Conservation (phyloP, 2,888 invertebrate genomes). For the Thysanoteuthis rhombus region DNA sequence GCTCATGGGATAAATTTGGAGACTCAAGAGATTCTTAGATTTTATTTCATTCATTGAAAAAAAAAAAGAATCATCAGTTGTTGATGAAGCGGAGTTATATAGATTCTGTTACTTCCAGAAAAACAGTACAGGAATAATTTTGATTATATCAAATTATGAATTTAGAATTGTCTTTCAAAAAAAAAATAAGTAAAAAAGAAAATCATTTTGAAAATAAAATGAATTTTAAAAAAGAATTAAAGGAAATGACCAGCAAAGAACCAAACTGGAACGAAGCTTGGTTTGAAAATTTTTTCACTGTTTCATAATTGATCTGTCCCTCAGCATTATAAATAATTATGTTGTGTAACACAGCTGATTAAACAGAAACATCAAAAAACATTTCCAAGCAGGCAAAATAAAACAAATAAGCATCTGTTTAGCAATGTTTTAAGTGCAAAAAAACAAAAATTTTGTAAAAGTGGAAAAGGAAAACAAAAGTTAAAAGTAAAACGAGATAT, state of each 20-base stretch:
- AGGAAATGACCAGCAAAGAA: neutral
- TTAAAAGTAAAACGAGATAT: neutral
- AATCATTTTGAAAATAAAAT: neutral
- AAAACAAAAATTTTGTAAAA: neutral
- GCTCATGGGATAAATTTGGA: neutral
- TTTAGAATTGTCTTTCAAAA: neutral
- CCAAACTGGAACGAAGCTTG: neutral
- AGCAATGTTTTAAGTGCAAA: neutral
- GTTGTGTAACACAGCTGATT: neutral
- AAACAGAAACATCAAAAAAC: neutral
- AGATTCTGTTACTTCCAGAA: neutral
- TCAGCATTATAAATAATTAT: neutral
- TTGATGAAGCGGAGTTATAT: neutral
- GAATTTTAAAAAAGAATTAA: neutral
- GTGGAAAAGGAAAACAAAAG: neutral
- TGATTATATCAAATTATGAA: neutral
- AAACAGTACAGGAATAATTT: neutral
- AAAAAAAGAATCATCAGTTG: neutral
- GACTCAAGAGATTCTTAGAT: neutral
- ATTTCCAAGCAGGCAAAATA: neutral
- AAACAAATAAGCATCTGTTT: neutral
- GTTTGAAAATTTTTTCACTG: neutral
- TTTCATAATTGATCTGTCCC: conserved; percentile 12
- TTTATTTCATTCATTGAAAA: neutral
- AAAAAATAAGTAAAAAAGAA: neutral